These are phyloP conservation scores for Sesia bembeciformis DNA, from an alignment of 2,888 invertebrate genomes.

Conservation along the genomic window DNA sequence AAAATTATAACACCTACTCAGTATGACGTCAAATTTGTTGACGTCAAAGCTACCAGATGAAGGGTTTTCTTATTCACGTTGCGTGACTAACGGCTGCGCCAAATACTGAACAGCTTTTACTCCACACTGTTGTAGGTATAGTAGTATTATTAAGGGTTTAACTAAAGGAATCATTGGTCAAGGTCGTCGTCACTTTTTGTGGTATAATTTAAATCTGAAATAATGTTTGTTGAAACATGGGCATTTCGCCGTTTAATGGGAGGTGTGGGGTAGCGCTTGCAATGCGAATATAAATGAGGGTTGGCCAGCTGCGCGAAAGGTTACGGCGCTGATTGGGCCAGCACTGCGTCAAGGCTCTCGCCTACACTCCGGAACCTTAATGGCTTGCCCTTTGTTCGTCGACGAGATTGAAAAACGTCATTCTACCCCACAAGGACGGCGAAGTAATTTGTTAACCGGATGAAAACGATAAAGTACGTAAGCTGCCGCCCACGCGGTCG, in stretches of 20 bases:
- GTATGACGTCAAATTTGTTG: conserved; percentile 17
- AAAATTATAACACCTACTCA: too few relatives aligned
- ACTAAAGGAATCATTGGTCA: too few relatives aligned
- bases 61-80: conserved; percentile 12
- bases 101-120: not conserved
- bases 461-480: not conserved
- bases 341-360: conserved; percentile 3
- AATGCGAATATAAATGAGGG: conserved; percentile 11
- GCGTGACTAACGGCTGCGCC: conserved; percentile 19
- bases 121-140: too few relatives aligned
- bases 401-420: conserved; percentile 1
- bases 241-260: conserved; percentile 3
- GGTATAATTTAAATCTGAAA: too few relatives aligned
- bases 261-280: conserved; percentile 8
- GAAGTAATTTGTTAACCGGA: not conserved
- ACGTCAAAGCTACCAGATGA: conserved; percentile 19
- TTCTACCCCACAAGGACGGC: not conserved
- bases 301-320: conserved; percentile 3
- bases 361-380: conserved; percentile 4
- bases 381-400: conserved; percentile 2
- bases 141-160: too few relatives aligned
- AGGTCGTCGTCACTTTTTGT: too few relatives aligned
- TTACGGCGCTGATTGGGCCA: not conserved
- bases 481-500: not conserved
- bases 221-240: too few relatives aligned